Base-by-base conservation (phyloP, 1,140 invertebrate genomes). In the Contarinia nasturtii region DNA sequence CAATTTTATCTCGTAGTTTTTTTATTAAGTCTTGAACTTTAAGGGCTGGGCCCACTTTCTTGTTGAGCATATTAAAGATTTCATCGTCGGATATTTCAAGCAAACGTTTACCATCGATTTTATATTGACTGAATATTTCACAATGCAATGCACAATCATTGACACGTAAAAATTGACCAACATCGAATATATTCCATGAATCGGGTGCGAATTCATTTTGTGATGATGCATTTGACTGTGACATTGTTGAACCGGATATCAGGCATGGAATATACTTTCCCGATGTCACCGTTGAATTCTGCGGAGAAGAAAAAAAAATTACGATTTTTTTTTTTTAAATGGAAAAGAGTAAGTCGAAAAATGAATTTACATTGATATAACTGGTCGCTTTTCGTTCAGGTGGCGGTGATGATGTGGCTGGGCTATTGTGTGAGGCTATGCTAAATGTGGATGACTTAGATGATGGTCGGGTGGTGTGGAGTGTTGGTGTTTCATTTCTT, bases 21-120 rank as follows among this genome's bases (percentile, higher is more conserved):
- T 84, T 79, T 54, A 94, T 86, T 38, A 95, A 72, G 67, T 93
- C 86, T 57, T 77, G 85, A 59, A 95, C 92, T 71, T 94, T 94
- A 20, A 94, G 60, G 5, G 88, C 90, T 7, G 90, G 89, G 4
- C 91, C 91, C 47, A 94, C 86, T 73, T 93, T 94, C 71, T 87
- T 90, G 51, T 86, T 82, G 12, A 89, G 80, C 27, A 91, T 69
- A 57, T 83, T 81, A 52, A 92, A 80, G 46, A 93, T 86, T 65
- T 92, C 79, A 58, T 92, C 87, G 67, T 91, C 90, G 33, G 79
- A 82, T 42, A 94, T 64, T 45, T 75, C 74, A 36, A 93, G 64
- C 53, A 95, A 68, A 56, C 74, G 74, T 47, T 79, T 76, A 1
- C 90, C 90, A 57, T 85, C 81, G 50, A 94, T 79, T 60, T 82